Conservation (phyloP, 1,140 invertebrate species). For the Aphaenogaster rudis region DNA sequence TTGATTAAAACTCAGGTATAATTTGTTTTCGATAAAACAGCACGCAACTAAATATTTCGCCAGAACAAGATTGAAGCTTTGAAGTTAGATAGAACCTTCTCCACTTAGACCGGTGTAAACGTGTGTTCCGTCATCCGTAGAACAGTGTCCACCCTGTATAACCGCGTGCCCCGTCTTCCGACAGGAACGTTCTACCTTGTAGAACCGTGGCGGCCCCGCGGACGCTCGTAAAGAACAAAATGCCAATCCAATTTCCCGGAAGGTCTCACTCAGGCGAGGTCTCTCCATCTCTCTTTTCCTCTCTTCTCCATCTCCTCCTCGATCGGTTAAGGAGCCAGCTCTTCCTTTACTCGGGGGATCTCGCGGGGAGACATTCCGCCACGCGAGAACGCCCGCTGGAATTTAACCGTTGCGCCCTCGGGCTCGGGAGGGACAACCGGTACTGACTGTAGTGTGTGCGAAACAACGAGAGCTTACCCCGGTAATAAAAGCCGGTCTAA, state of each 20-base stretch:
- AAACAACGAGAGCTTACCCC: constrained; percentile 53
- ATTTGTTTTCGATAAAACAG: not conserved
- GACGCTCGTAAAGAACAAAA: constrained; percentile 63
- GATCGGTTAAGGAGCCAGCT: constrained; percentile 47
- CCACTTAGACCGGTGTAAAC: not conserved
- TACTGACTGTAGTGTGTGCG: constrained; percentile 38
- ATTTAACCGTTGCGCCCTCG: constrained; percentile 62
- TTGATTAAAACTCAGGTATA: not conserved
- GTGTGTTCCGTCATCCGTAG: constrained; percentile 24
- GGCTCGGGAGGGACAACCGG: constrained; percentile 59
- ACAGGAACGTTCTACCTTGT: constrained; percentile 55
- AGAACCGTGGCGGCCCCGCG: constrained; percentile 37
- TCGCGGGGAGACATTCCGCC: constrained; percentile 65
- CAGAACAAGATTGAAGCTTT: not conserved
- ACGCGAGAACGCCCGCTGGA: constrained; percentile 65
- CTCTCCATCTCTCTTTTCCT: not conserved
- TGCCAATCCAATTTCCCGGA: constrained; percentile 67
- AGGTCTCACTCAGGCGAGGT: constrained; percentile 56
- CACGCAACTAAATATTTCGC: not conserved
- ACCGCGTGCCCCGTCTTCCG: constrained; percentile 45
- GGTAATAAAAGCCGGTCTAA: constrained; percentile 60
- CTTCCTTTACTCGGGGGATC: constrained; percentile 51
- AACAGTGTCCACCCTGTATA: constrained; percentile 51
- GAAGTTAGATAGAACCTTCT: not conserved
- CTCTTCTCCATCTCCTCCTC: constrained; percentile 20